phyloP scores from a whole-genome alignment of 2,797 vertebrate genomes.

The Peromyscus aztecus region DNA sequence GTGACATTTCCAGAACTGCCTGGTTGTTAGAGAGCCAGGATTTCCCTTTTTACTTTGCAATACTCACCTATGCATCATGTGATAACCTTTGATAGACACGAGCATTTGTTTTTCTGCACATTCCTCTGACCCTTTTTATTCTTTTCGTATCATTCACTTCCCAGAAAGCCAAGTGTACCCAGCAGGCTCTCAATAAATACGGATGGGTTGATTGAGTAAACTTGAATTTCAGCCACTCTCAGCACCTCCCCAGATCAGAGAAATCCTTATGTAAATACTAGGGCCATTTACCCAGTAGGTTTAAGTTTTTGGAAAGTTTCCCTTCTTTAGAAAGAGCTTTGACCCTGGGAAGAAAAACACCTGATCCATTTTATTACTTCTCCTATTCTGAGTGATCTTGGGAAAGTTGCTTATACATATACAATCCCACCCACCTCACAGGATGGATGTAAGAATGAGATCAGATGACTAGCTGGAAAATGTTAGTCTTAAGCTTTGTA shows the following conservation, averaged over 20 bases:
- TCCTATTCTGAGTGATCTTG: neutral
- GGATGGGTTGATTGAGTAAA: constrained; percentile 79
- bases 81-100: fast-evolving
- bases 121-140: neutral
- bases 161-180: neutral
- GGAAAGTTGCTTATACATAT: neutral
- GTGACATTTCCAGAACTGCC: neutral
- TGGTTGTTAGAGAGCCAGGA: too few relatives aligned
- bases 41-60: neutral
- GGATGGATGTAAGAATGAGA: neutral
- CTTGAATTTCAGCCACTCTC: constrained; percentile 72
- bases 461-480: neutral
- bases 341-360: neutral
- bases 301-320: constrained; percentile 17
- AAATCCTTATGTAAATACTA: constrained; percentile 70
- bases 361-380: neutral
- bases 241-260: constrained; percentile 68
- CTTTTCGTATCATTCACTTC: neutral
- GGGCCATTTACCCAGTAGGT: constrained; percentile 39
- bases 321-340: constrained; percentile 18
- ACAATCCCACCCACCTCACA: neutral
- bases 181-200: constrained; percentile 68
- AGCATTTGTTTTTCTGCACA: neutral
- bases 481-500: neutral
- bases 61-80: neutral